These are phyloP conservation scores for Agrochola circellaris DNA, from an alignment of 2,888 invertebrate genomes.

Conservation along the genomic window DNA sequence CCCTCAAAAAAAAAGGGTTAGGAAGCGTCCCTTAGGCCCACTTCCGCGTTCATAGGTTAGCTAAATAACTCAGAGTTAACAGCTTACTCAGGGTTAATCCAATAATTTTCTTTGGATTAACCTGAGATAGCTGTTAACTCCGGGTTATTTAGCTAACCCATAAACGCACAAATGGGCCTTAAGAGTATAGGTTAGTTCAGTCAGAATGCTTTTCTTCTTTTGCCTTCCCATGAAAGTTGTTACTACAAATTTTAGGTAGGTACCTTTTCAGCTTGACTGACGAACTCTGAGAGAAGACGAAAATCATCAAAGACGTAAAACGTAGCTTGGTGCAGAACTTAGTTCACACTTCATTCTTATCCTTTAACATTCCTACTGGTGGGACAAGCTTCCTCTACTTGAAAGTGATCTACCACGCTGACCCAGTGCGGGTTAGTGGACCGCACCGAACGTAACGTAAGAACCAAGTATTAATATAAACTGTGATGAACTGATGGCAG, in stretches of 20 bases:
- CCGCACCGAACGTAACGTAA: neutral
- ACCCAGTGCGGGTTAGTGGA: neutral
- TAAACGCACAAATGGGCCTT: too few species aligned
- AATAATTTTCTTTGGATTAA: too few species aligned
- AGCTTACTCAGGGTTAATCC: too few species aligned
- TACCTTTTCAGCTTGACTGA: too few species aligned
- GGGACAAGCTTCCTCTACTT: neutral
- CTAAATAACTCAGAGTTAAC: too few species aligned
- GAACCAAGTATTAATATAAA: neutral
- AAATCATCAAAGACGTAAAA: too few species aligned
- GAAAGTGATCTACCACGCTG: too few species aligned
- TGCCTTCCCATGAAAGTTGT: neutral
- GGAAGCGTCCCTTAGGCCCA: neutral
- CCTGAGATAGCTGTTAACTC: too few species aligned
- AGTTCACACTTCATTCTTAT: too few species aligned
- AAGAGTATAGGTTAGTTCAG: neutral
- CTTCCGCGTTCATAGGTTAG: too few species aligned
- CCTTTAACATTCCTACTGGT: neutral
- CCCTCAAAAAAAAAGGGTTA: constrained; percentile 4
- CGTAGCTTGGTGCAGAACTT: neutral
- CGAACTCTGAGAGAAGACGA: neutral
- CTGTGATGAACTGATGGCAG: neutral
- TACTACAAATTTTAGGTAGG: too few species aligned
- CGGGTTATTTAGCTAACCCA: too few species aligned
- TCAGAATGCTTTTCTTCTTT: neutral